phyloP scores from a whole-genome alignment of 2,113 vertebrate genomes.

The Clarias magur region DNA sequence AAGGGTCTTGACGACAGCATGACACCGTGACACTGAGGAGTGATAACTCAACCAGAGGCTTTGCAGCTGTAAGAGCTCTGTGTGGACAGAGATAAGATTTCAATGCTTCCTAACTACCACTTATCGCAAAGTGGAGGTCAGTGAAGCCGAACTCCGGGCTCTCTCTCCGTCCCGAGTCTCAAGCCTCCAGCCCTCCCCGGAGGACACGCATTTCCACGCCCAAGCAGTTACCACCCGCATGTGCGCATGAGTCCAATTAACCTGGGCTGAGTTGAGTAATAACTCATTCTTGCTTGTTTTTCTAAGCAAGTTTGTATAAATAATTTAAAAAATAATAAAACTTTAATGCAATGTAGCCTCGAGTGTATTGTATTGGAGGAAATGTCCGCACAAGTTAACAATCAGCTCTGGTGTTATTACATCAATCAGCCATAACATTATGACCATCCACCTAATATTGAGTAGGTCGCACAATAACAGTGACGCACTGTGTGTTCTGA shows the following conservation, averaged over 20 bases:
- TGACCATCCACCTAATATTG: too few species aligned
- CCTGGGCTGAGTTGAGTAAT: not conserved
- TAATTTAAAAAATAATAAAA: not conserved
- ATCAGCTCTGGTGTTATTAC: too few species aligned
- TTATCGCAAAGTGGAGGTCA: constrained; percentile 37
- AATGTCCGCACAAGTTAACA: not conserved
- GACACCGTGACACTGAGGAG: not conserved
- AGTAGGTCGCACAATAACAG: too few species aligned
- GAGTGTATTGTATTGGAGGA: not conserved
- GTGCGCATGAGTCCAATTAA: not conserved
- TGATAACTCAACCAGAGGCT: not conserved
- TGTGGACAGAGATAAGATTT: constrained; percentile 40
- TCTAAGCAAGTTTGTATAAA: not conserved
- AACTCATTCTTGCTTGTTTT: not conserved
- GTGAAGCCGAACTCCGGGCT: not conserved
- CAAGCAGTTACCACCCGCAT: constrained; percentile 12
- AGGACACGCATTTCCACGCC: constrained; percentile 15
- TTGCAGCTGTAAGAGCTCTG: not conserved
- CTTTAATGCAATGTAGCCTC: too few species aligned
- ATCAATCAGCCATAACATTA: too few species aligned
- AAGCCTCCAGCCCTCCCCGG: too few species aligned
- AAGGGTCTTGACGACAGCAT: not conserved
- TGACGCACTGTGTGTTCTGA: too few species aligned
- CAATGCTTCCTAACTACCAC: constrained; percentile 11
- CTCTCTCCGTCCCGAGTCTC: not conserved